These are phyloP conservation scores for Xyrauchen texanus DNA, from an alignment of 2,113 vertebrate species.

Conservation along the genomic window DNA sequence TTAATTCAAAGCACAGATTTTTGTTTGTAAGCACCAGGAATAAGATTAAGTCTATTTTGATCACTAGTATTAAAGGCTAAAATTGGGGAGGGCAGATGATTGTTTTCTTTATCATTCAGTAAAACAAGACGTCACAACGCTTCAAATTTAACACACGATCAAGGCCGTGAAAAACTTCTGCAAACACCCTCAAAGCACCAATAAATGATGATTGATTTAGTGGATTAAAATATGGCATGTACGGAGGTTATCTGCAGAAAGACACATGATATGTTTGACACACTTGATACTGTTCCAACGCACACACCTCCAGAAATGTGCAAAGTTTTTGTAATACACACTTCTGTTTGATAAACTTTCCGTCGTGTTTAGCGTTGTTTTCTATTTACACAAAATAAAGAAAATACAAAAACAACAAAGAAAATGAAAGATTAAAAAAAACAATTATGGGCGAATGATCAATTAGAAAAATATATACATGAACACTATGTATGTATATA, in stretches of 20 bases:
- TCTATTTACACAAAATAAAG: conserved; percentile 9
- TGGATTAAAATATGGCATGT: background rate
- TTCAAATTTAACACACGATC: background rate
- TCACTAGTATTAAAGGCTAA: background rate
- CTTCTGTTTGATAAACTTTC: background rate
- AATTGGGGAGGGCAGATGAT: background rate
- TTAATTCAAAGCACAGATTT: background rate
- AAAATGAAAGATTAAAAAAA: conserved; percentile 46
- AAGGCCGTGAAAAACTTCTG: background rate
- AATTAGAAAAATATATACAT: conserved; percentile 80
- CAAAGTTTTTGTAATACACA: conserved; percentile 10
- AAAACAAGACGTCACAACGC: background rate
- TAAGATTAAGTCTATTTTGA: background rate
- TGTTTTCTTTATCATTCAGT: background rate
- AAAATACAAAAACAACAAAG: conserved; percentile 35
- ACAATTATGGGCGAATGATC: conserved; percentile 58
- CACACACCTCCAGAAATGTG: background rate
- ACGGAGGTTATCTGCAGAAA: background rate
- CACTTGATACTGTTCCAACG: background rate
- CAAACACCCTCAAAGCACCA: background rate
- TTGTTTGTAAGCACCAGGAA: conserved; percentile 5
- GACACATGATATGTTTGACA: background rate
- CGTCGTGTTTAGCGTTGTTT: conserved; percentile 4
- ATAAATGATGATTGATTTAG: conserved; percentile 3
- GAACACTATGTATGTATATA: conserved; percentile 82